A percentile compares a stretch with the other conserved stretches of the same genome.
Conservation (phyloP, 1,140 invertebrate genomes). For the Drosophila pectinifera region DNA sequence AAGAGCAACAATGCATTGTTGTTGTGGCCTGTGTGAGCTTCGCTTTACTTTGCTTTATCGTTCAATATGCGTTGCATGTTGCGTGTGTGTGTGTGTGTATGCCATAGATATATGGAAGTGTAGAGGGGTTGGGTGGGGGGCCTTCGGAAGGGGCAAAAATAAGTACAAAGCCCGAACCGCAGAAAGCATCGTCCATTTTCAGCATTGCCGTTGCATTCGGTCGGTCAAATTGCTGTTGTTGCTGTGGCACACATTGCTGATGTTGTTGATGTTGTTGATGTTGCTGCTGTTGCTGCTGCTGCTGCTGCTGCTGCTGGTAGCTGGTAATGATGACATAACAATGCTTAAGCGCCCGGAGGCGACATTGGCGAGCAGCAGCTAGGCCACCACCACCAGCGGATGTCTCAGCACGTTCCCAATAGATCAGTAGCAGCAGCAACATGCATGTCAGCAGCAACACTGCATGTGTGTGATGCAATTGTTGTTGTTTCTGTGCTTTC, state of each 20-base stretch:
- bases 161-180: constrained; percentile 58
- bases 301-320: constrained; percentile 44
- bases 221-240: constrained; percentile 50
- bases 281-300: constrained; percentile 11
- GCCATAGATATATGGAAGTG: constrained; percentile 10
- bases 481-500: constrained; percentile 41
- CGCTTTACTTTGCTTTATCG: constrained; percentile 54
- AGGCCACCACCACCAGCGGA: constrained; percentile 50
- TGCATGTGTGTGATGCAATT: constrained; percentile 50
- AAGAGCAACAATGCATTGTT: constrained; percentile 27
- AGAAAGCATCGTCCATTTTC: constrained; percentile 52
- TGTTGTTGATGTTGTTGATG: constrained; percentile 10
- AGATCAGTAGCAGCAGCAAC: constrained; percentile 61
- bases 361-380: constrained; percentile 56
- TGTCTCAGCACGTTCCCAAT: constrained; percentile 81
- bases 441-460: constrained; percentile 19
- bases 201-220: constrained; percentile 45
- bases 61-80: constrained; percentile 53
- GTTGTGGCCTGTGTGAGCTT: constrained; percentile 35
- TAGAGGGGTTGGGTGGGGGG: not conserved
- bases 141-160: constrained; percentile 19
- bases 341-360: constrained; percentile 77
- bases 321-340: constrained; percentile 82
- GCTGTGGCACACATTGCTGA: constrained; percentile 50
- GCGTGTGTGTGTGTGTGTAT: not conserved